Evolutionary conservation across 1,140 invertebrate genomes (phyloP).

Genomic region (Chrysopa pallens): DNA sequence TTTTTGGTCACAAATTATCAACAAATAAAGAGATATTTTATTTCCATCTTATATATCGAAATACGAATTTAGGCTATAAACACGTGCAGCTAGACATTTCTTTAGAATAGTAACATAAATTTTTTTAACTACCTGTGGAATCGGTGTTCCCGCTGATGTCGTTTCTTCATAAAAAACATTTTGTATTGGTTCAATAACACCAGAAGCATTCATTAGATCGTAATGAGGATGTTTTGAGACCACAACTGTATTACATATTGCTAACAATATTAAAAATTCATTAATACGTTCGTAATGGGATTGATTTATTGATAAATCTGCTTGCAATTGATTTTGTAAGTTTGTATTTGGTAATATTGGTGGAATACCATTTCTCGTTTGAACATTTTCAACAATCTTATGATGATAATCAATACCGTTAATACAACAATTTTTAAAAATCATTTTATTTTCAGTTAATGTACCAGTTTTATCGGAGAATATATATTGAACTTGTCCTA

Average conservation of each 20-base stretch:
- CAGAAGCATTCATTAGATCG: constrained; percentile 73
- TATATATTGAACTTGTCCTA: constrained; percentile 90
- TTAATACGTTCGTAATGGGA: constrained; percentile 36
- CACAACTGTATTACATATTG: constrained; percentile 92
- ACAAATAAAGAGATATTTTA: too few species aligned
- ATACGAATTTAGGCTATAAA: neutral
- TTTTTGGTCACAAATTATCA: too few species aligned
- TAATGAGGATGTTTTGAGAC: constrained; percentile 77
- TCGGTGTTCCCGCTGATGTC: neutral
- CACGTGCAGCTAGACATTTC: constrained; percentile 8
- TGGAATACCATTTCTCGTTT: constrained; percentile 8
- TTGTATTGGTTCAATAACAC: constrained; percentile 33
- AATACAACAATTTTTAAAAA: constrained; percentile 79
- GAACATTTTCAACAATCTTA: constrained; percentile 35
- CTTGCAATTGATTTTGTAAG: constrained; percentile 26
- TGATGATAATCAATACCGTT: constrained; percentile 80
- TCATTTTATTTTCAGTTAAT: constrained; percentile 94
- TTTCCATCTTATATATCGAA: too few species aligned
- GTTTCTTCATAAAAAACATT: constrained; percentile 8
- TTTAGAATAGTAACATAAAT: too few species aligned
- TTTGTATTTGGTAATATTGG: constrained; percentile 39
- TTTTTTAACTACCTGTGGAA: constrained; percentile 16
- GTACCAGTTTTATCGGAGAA: constrained; percentile 98
- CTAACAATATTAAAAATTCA: constrained; percentile 82
- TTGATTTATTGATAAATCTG: constrained; percentile 9